phyloP scores from a whole-genome alignment of 2,888 invertebrate genomes.

The Blastobasis lacticolella region DNA sequence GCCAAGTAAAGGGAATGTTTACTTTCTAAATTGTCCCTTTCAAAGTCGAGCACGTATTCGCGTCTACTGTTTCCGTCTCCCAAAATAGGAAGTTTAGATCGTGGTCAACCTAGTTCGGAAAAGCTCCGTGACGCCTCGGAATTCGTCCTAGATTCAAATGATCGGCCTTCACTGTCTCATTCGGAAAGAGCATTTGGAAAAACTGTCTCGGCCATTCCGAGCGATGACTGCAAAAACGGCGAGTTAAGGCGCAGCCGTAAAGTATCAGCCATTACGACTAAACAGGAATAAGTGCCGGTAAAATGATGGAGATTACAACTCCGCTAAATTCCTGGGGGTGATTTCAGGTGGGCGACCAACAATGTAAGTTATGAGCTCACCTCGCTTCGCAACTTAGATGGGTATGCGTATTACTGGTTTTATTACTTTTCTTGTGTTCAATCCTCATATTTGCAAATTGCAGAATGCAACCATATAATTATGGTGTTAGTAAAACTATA shows the following conservation, averaged over 20 bases:
- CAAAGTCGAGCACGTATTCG: conserved; percentile 32
- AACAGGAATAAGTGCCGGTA: too few species aligned
- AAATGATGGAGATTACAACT: too few species aligned
- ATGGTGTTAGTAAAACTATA: too few species aligned
- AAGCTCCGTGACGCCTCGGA: conserved; percentile 49
- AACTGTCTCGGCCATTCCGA: conserved; percentile 24
- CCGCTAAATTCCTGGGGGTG: too few species aligned
- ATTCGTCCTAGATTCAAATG: conserved; percentile 58
- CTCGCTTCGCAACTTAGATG: too few species aligned
- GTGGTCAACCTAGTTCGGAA: conserved; percentile 52
- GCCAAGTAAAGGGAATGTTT: conserved; percentile 32
- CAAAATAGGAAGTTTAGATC: conserved; percentile 35
- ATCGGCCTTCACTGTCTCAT: conserved; percentile 40
- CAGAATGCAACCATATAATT: background rate
- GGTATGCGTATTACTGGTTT: too few species aligned
- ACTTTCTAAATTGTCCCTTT: conserved; percentile 46
- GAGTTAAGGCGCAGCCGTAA: conserved; percentile 17
- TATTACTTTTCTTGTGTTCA: too few species aligned
- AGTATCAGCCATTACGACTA: too few species aligned
- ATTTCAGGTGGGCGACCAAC: too few species aligned
- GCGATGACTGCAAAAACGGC: conserved; percentile 18
- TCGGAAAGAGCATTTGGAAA: conserved; percentile 40
- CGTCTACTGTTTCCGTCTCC: conserved; percentile 36
- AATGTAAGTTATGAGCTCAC: too few species aligned
- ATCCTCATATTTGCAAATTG: background rate